A percentile compares a stretch with the other conserved stretches of the same genome.
phyloP scores from a whole-genome alignment of 2,113 vertebrate genomes.

The Ictalurus punctatus region DNA sequence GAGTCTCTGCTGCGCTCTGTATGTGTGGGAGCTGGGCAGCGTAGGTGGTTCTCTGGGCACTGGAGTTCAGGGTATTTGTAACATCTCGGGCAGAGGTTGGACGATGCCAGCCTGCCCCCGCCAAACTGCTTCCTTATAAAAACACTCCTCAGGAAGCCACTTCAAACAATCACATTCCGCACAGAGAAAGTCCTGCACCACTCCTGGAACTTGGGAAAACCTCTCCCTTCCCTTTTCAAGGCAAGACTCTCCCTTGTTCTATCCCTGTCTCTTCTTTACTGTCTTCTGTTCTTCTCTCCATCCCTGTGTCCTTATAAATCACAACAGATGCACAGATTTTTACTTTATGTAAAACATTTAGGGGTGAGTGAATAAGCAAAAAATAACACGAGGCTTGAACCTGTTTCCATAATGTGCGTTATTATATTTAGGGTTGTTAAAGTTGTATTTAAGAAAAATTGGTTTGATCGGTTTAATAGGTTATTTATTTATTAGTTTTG shows the following conservation, averaged over 20 bases:
- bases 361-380: background rate
- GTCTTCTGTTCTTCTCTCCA: background rate
- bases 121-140: constrained; percentile 58
- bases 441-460: background rate
- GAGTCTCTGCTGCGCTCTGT: background rate
- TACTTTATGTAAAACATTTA: background rate
- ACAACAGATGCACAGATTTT: background rate
- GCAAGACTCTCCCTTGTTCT: constrained; percentile 14
- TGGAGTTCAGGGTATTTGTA: constrained; percentile 41
- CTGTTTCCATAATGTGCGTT: background rate
- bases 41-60: constrained; percentile 12
- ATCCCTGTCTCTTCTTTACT: constrained; percentile 11
- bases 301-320: background rate
- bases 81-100: constrained; percentile 50
- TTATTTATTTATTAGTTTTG: background rate
- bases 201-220: constrained; percentile 61
- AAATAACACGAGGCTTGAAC: background rate
- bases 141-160: constrained; percentile 64
- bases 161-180: constrained; percentile 63
- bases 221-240: constrained; percentile 61
- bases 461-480: background rate
- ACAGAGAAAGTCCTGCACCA: constrained; percentile 55
- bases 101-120: constrained; percentile 53
- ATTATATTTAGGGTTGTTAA: background rate
- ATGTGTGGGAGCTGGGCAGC: constrained; percentile 22